Base-by-base conservation (phyloP, 2,113 vertebrate species). In the Oxyura jamaicensis region DNA sequence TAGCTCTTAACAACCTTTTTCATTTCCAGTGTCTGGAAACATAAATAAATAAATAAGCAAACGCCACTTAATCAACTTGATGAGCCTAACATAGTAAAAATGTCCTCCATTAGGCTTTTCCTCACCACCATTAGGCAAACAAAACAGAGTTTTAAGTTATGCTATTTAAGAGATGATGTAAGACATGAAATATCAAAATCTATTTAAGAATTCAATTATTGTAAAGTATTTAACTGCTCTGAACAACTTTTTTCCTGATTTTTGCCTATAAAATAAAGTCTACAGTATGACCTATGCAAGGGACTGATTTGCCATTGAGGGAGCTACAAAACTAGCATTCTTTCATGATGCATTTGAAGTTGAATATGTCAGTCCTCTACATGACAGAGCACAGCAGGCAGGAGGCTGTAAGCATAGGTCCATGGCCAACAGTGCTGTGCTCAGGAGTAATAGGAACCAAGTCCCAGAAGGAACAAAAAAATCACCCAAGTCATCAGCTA, bases 1-100 rank as follows among this genome's bases (percentile, higher is more conserved):
- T 99, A 99, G 85, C 53, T 97, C 4, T 89, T 97, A 91, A 98
- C 95, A 78, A 98, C 92, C 60, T 97, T 98, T 35, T 98, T 98
- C 98, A 98, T 97, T 94, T 98, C 97, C 8, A 92, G 84, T 5
- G 94, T 97, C 98, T 99, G 94, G 14, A 58, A 62, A 50, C 31
- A 6, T 4, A 79, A 13, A 44, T 41, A 72, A 31, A 6, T 4
- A 79, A 11, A 44, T 44, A 77, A 20, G 1, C 29, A 86, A 65
- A 48, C 8, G 55, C 3, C 19, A 63, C n/a, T 74, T 89, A 33
- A 83, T 25, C 58, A 86, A 46, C 78, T 82, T 13, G 7, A 4
- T 35, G 29, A 81, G 21, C 76, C 18, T 62, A 77, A 39, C 6
- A 52, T 3, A 55, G 35, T 4, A 85, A 53, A 50, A 82, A 82